Evolutionary conservation across 2,888 invertebrate genomes (phyloP), one percentile per base, ranked within the genome.

Genomic region (Autographa pulchrina): DNA sequence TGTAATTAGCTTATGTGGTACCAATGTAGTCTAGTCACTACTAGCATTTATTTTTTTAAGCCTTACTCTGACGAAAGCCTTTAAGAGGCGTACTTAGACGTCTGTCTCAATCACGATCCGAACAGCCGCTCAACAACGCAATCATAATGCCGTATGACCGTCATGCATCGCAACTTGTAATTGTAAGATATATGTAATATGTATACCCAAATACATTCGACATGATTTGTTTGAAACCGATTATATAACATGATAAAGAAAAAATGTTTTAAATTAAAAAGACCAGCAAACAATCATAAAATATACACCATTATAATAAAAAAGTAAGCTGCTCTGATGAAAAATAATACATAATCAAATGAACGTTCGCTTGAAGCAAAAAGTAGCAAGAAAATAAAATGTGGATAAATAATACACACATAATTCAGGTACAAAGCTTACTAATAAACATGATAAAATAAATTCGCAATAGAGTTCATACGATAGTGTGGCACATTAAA

Each of bases 171-270:
- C 48, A 48, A 48, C 48, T 48, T 48, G 20, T 25, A 20, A 13
- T 20, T 11, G 25, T 56, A 20, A 20, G 54, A 25, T 56, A 56
- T 25, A 54, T 20, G 20, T 20, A 56, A 56, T 56, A 56, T 11
- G 25, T 56, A 56, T 16, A 14, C 38, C 9, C 11, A 48, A 25
- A 25, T 43, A 62, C 62, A 25, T 54, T 56, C 54, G 20, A 56
- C 20, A 62, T 18, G 62, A 65, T 35, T 62, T 35, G 58, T 60
- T 18, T 18, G 62, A 35, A 25, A n/a, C 20, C 13, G 16, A 35
- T 67, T 77, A 75, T 65, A 52, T 77, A 72, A 77, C 18, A 58
- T 41, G 16, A 43, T 20, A 8, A 32, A 32, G 18, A 9, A 38
- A n/a, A 56, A 58, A 63, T 43, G 71, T 6, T 43, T 65, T 62